These are phyloP conservation scores for Numenius phaeopus DNA, from an alignment of 2,797 vertebrate genomes.

Conservation along the genomic window DNA sequence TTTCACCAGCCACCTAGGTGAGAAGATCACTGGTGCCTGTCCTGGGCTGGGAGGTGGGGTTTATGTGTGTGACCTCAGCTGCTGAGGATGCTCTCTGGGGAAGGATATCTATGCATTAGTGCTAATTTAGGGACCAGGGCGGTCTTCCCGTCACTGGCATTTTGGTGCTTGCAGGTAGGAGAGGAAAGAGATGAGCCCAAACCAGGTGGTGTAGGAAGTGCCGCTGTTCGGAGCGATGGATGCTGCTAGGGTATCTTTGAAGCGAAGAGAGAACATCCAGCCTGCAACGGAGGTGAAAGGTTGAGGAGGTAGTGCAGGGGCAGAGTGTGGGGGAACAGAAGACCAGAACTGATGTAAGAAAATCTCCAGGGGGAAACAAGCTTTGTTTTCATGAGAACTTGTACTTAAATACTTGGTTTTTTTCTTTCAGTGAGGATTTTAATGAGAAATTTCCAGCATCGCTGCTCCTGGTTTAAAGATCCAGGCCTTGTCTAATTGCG, in stretches of 20 bases:
- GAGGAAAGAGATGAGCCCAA: background rate
- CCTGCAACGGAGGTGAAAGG: background rate
- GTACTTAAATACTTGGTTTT: background rate
- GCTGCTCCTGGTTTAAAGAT: background rate
- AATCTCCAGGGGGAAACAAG: background rate
- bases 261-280: background rate
- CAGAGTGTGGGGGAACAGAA: background rate
- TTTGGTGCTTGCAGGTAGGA: background rate
- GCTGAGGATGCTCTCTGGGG: background rate
- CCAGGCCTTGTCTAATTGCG: background rate
- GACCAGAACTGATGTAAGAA: background rate
- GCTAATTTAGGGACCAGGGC: background rate
- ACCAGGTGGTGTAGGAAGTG: background rate
- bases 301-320: background rate
- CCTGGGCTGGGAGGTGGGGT: background rate
- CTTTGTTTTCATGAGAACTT: background rate
- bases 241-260: background rate
- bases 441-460: background rate
- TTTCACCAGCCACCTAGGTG: background rate
- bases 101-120: accelerated
- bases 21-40: accelerated
- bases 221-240: background rate
- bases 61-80: background rate
- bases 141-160: background rate
- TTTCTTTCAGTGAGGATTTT: background rate